These are phyloP conservation scores for Oasisia sp. DNA, from an alignment of 2,888 invertebrate genomes.

Conservation along the genomic window DNA sequence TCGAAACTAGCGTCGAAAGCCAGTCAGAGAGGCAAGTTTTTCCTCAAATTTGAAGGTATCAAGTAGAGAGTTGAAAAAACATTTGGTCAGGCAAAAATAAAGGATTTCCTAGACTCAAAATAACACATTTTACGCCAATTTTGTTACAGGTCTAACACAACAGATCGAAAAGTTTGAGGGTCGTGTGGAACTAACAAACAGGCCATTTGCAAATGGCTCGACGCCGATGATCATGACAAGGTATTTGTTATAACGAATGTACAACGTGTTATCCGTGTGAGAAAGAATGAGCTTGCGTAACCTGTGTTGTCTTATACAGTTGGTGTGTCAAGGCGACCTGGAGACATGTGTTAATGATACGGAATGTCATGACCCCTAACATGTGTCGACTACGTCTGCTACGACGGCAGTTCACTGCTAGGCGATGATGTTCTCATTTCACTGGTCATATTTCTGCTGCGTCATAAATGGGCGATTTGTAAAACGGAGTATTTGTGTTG, in stretches of 20 bases:
- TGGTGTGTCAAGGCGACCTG: background rate
- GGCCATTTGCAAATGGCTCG: conserved; percentile 17
- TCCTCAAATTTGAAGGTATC: background rate
- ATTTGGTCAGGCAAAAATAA: background rate
- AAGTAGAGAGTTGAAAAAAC: background rate
- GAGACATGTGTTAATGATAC: background rate
- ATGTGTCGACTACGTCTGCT: background rate
- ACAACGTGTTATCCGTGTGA: background rate
- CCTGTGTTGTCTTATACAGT: background rate
- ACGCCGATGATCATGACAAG: conserved; percentile 2
- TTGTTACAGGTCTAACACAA: conserved; percentile 5
- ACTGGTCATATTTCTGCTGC: background rate
- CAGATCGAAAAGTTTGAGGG: conserved; percentile 9
- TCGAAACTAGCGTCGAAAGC: conserved; percentile 17
- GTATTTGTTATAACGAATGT: background rate
- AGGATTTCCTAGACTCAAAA: background rate
- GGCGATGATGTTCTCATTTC: background rate
- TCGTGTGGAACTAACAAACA: conserved; percentile 17
- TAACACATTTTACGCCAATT: conserved; percentile 4
- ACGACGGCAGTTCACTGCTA: background rate
- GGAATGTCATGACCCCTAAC: conserved; percentile 17
- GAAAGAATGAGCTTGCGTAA: background rate
- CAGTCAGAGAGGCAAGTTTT: conserved; percentile 9
- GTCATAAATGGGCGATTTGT: background rate
- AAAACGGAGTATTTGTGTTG: background rate